These are phyloP conservation scores for Cyprinus carpio DNA, from an alignment of 2,113 vertebrate species.

Conservation along the genomic window DNA sequence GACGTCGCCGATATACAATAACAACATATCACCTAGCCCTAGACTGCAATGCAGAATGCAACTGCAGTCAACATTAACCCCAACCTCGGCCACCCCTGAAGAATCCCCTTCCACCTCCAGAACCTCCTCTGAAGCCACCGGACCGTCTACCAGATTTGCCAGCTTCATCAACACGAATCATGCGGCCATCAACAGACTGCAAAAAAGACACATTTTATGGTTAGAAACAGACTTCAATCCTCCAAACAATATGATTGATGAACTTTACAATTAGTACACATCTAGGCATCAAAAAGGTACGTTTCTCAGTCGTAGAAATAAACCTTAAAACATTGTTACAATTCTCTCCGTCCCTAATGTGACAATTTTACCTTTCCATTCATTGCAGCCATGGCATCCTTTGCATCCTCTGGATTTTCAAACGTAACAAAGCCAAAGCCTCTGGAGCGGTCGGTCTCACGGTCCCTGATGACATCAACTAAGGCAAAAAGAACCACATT, in stretches of 20 bases:
- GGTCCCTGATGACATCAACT: conserved; percentile 90
- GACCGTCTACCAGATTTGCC: conserved; percentile 82
- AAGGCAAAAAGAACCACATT: neutral
- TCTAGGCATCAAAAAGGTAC: no score
- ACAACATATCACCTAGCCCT: no score
- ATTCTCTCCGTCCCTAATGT: rapidly evolving
- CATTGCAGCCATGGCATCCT: conserved; percentile 90
- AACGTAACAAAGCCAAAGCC: conserved; percentile 92
- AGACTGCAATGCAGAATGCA: neutral
- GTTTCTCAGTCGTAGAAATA: no score
- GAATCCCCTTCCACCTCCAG: conserved; percentile 76
- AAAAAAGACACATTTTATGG: neutral
- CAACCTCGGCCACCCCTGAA: conserved; percentile 81
- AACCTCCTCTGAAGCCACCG: conserved; percentile 82
- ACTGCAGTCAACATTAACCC: conserved; percentile 50
- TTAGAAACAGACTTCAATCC: neutral
- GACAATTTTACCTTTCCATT: conserved; percentile 83
- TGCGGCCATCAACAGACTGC: conserved; percentile 85
- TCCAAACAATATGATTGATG: neutral
- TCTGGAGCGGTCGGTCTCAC: conserved; percentile 85
- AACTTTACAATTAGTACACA: no score
- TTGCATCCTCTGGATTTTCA: conserved; percentile 88
- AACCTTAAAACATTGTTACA: neutral
- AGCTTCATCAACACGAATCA: conserved; percentile 88
- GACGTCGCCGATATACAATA: no score